Conservation (phyloP, 1,140 invertebrate genomes). For the Sarcophaga peregrina region DNA sequence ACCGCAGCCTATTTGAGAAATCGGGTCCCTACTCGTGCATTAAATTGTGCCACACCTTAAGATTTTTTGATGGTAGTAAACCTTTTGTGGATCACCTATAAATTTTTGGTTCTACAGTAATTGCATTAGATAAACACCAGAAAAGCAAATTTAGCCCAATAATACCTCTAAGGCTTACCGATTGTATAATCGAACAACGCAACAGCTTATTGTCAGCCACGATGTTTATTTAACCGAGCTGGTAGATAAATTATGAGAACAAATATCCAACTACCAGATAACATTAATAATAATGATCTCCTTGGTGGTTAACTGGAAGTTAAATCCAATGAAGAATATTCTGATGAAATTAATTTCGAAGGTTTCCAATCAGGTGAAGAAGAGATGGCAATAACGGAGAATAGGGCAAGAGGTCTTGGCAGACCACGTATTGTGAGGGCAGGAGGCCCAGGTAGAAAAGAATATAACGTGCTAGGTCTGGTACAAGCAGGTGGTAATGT, state of each 20-base stretch:
- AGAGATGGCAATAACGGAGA: no score
- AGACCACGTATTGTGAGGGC: slow-evolving; percentile 1
- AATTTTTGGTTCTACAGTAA: slow-evolving; percentile 31
- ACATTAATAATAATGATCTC: no score
- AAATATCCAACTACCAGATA: no score
- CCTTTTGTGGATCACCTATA: slow-evolving; percentile 22
- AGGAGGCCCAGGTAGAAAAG: slow-evolving; percentile 11
- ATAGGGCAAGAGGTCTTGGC: not conserved
- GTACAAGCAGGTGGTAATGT: not conserved
- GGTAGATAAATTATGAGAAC: no score
- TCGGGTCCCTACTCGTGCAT: slow-evolving; percentile 10
- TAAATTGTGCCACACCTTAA: slow-evolving; percentile 8
- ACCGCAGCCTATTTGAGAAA: slow-evolving; percentile 50
- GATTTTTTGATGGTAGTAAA: slow-evolving; percentile 28
- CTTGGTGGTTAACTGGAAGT: no score
- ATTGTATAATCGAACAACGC: no score
- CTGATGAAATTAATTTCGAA: no score
- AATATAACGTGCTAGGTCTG: not conserved
- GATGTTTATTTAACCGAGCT: no score
- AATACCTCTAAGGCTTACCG: not conserved
- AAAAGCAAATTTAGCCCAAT: slow-evolving; percentile 24
- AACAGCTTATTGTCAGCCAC: no score
- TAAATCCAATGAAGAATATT: not conserved
- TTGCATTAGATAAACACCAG: slow-evolving; percentile 32
- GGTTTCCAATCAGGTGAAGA: no score